Percentiles rank a stretch among this genome's conserved stretches.
phyloP scores from a whole-genome alignment of 2,113 vertebrate genomes.

The Myodes glareolus region DNA sequence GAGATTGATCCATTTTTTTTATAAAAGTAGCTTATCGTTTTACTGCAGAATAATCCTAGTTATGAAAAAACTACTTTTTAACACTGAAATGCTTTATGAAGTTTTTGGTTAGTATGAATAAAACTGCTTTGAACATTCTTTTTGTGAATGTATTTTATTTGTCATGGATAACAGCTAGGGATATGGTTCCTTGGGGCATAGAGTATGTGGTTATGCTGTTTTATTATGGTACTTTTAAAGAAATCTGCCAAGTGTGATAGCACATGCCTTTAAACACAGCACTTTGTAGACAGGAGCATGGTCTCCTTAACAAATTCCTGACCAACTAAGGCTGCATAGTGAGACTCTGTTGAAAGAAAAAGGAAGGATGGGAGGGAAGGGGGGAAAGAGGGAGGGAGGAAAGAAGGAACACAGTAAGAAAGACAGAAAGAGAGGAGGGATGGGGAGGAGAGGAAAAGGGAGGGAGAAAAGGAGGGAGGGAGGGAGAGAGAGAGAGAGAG shows the following conservation, averaged over 20 bases:
- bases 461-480: background rate
- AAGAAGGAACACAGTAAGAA: no score
- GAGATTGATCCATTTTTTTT: background rate
- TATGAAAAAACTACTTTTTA: background rate
- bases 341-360: background rate
- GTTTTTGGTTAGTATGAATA: background rate
- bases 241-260: background rate
- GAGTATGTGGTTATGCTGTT: background rate
- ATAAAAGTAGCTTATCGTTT: background rate
- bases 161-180: slow-evolving; percentile 33
- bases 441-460: no score
- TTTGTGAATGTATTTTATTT: slow-evolving; percentile 23
- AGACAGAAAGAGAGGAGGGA: background rate
- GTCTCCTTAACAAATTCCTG: background rate
- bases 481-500: no score
- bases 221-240: slow-evolving; percentile 17
- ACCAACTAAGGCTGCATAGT: no score
- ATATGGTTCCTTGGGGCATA: background rate
- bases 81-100: slow-evolving; percentile 4
- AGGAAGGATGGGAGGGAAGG: background rate
- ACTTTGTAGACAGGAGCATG: background rate
- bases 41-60: background rate
- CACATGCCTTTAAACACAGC: background rate
- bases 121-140: background rate
- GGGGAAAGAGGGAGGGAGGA: background rate